Percentiles rank a stretch among this genome's conserved stretches.
Conservation (phyloP, 2,113 vertebrate genomes). For the Pelecanus crispus region DNA sequence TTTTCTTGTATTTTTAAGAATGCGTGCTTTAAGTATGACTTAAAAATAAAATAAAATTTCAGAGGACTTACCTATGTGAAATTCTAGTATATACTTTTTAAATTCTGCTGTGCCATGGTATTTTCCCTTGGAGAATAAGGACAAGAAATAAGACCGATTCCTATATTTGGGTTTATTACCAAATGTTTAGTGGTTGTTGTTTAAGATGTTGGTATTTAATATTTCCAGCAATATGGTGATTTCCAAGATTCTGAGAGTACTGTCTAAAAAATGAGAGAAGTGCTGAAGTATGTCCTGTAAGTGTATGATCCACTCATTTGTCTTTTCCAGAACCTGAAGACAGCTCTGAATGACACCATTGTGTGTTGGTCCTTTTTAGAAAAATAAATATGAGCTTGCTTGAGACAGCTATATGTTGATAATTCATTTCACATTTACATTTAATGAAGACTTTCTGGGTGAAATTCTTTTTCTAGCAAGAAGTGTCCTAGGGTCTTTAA, state of each 20-base stretch:
- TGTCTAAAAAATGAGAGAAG: neutral
- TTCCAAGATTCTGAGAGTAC: neutral
- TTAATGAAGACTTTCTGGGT: neutral
- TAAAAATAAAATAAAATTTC: neutral
- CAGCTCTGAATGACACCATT: neutral
- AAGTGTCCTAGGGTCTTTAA: neutral
- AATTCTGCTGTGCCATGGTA: neutral
- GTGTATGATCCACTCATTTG: neutral
- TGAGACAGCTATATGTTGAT: neutral
- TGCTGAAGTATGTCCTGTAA: neutral
- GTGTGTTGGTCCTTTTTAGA: neutral
- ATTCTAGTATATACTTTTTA: neutral
- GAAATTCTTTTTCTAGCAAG: neutral
- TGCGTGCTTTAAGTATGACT: neutral
- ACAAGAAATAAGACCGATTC: neutral
- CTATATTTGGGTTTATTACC: neutral
- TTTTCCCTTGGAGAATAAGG: neutral
- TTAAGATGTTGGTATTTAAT: neutral
- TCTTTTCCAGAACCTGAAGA: neutral
- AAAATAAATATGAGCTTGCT: neutral
- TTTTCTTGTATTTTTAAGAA: neutral
- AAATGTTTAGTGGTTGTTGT: neutral
- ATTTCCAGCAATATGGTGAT: neutral
- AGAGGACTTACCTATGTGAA: neutral
- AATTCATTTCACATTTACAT: neutral